Conservation (phyloP, 1,140 invertebrate species). For the Goniozus legneri region DNA sequence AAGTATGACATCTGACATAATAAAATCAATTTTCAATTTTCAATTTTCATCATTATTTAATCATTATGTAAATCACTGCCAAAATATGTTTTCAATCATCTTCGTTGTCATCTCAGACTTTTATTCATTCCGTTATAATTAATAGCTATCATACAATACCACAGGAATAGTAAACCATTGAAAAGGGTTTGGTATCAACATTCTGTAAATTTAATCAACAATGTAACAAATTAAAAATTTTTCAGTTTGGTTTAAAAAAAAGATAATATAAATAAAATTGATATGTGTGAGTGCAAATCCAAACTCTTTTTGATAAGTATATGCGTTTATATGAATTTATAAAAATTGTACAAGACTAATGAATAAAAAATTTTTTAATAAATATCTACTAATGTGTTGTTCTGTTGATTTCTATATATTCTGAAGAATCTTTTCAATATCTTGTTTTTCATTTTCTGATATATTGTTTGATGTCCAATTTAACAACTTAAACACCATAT, state of each 20-base stretch:
- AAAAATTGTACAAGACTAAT: constrained; percentile 37
- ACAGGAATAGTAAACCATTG: not conserved
- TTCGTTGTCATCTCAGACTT: constrained; percentile 22
- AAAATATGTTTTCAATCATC: constrained; percentile 19
- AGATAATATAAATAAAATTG: too few species aligned
- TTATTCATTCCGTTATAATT: constrained; percentile 27
- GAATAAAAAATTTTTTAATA: constrained; percentile 42
- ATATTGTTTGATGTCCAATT: constrained; percentile 24
- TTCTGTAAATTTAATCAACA: not conserved
- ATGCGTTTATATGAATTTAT: constrained; percentile 21
- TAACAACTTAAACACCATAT: constrained; percentile 25
- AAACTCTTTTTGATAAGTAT: too few species aligned
- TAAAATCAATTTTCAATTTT: too few species aligned
- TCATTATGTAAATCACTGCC: constrained; percentile 20
- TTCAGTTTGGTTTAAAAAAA: too few species aligned
- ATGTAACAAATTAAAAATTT: not conserved
- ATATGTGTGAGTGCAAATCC: too few species aligned
- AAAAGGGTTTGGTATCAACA: not conserved
- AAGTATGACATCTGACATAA: too few species aligned
- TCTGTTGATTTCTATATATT: constrained; percentile 4
- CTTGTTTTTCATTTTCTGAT: constrained; percentile 7
- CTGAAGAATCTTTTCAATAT: constrained; percentile 5
- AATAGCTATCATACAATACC: constrained; percentile 21
- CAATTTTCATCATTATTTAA: too few species aligned
- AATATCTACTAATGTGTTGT: constrained; percentile 9